phyloP scores from a whole-genome alignment of 2,113 vertebrate species.

The Leuciscus idus region DNA sequence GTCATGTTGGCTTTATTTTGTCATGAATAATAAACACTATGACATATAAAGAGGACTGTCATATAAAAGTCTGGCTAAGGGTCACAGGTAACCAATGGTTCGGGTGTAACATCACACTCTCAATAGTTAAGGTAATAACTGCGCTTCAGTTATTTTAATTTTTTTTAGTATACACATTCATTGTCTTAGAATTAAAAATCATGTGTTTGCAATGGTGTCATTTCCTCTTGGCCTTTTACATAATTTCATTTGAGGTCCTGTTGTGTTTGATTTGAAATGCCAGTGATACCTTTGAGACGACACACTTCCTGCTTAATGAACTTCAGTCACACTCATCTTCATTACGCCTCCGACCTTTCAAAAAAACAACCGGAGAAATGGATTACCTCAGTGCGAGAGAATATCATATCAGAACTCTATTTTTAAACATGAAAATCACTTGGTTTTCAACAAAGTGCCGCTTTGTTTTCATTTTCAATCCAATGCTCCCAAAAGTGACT shows the following conservation, averaged over 20 bases:
- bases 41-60: neutral
- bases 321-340: constrained; percentile 58
- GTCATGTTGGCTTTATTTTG: neutral
- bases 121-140: neutral
- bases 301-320: constrained; percentile 61
- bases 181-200: neutral
- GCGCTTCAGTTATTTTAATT: neutral
- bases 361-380: constrained; percentile 50
- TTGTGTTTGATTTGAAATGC: constrained; percentile 66
- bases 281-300: constrained; percentile 54
- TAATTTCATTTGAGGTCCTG: constrained; percentile 45
- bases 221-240: constrained; percentile 51
- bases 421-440: constrained; percentile 59
- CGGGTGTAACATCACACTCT: neutral
- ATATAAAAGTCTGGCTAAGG: neutral
- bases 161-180: neutral
- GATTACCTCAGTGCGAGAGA: constrained; percentile 46
- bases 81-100: too few species aligned
- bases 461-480: neutral
- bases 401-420: constrained; percentile 65
- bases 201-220: constrained; percentile 38
- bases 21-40: constrained; percentile 11
- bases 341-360: constrained; percentile 69
- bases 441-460: constrained; percentile 23
- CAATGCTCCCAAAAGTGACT: neutral